Evolutionary conservation across 2,113 vertebrate genomes (phyloP).

Genomic region (Cinclus mexicanus): DNA sequence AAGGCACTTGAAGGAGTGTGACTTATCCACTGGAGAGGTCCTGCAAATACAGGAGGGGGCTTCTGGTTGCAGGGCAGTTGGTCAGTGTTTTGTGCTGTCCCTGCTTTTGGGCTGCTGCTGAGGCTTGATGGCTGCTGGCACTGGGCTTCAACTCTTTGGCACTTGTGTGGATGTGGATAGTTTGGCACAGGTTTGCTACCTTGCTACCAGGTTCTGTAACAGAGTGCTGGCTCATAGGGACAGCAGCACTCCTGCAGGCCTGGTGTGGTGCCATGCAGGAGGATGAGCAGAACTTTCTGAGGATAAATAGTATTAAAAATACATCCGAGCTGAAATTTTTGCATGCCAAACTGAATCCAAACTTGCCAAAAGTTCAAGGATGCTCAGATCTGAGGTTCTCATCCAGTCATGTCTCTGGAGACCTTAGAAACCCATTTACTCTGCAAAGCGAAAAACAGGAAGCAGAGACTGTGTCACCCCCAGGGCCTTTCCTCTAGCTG

Average conservation of each 20-base stretch:
- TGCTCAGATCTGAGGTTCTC: slow-evolving; percentile 5
- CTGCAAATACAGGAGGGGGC: too few species aligned
- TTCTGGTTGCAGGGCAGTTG: too few species aligned
- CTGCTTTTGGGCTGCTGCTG: too few species aligned
- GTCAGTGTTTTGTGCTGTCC: too few species aligned
- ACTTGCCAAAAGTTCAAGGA: slow-evolving; percentile 37
- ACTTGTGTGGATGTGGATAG: too few species aligned
- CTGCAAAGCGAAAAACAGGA: slow-evolving; percentile 30
- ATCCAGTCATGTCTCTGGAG: neutral
- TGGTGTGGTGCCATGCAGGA: neutral
- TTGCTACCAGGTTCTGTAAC: too few species aligned
- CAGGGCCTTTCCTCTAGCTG: slow-evolving; percentile 16
- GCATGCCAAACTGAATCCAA: neutral
- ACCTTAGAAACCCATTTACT: neutral
- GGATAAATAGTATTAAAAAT: neutral
- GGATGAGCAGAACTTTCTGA: neutral
- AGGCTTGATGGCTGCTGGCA: too few species aligned
- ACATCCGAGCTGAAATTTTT: neutral
- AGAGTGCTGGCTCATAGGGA: neutral
- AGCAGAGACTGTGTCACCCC: neutral
- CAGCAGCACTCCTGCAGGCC: neutral
- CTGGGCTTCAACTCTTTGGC: too few species aligned
- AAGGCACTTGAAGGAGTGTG: too few species aligned
- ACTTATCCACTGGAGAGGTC: too few species aligned
- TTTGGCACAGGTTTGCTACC: too few species aligned